Evolutionary conservation across 2,797 vertebrate genomes (phyloP).

Genomic region (Pantherophis alleghaniensis): DNA sequence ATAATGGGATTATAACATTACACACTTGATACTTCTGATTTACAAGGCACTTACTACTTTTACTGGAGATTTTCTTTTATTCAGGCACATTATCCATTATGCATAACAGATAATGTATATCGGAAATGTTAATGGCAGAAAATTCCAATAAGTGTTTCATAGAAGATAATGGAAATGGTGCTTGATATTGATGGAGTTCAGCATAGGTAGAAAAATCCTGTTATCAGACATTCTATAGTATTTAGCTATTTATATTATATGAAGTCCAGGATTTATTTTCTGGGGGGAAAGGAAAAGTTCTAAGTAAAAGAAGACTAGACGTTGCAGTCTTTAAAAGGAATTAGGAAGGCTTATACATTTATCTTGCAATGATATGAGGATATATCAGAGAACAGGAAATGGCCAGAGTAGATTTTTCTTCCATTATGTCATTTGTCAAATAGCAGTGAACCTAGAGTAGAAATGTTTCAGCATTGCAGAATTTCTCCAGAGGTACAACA

Average conservation of each 20-base stretch:
- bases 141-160: slow-evolving; percentile 59
- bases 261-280: slow-evolving; percentile 52
- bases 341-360: not conserved
- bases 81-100: slow-evolving; percentile 55
- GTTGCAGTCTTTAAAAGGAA: not conserved
- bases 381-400: not conserved
- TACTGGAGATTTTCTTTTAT: slow-evolving; percentile 56
- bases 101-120: slow-evolving; percentile 54
- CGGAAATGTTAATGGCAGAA: slow-evolving; percentile 46
- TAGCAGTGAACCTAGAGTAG: not conserved
- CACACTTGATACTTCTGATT: slow-evolving; percentile 35
- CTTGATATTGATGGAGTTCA: slow-evolving; percentile 46
- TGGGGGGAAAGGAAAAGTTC: slow-evolving; percentile 5
- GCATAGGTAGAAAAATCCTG: slow-evolving; percentile 52
- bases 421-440: not conserved
- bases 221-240: slow-evolving; percentile 55
- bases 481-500: slow-evolving; percentile 10
- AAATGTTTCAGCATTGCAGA: slow-evolving; percentile 27
- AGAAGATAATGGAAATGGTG: slow-evolving; percentile 50
- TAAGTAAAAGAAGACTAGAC: slow-evolving; percentile 32
- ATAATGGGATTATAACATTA: slow-evolving; percentile 59
- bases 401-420: not conserved
- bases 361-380: not conserved
- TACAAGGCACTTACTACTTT: slow-evolving; percentile 60
- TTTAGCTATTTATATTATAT: slow-evolving; percentile 59